Evolutionary conservation across 2,888 invertebrate genomes (phyloP).

Genomic region (Pammene aurita): DNA sequence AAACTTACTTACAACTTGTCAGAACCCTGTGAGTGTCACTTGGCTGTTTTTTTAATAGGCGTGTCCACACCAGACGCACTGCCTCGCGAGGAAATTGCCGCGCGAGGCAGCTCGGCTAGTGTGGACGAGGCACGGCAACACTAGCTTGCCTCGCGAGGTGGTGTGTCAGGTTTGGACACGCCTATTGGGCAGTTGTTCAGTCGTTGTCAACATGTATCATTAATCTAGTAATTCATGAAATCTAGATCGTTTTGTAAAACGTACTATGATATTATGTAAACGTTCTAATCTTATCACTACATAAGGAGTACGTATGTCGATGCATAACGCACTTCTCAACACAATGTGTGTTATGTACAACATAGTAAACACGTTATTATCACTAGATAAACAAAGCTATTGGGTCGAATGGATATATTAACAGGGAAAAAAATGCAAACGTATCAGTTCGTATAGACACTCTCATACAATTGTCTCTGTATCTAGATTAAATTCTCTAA

Average conservation of each 20-base stretch:
- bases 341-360: conserved; percentile 6
- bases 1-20: too few relatives aligned
- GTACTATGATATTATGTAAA: conserved; percentile 1
- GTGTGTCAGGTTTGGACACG: too few relatives aligned
- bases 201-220: background rate
- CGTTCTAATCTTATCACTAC: conserved; percentile 9
- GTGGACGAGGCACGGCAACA: too few relatives aligned
- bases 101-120: too few relatives aligned
- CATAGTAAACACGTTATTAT: conserved; percentile 18
- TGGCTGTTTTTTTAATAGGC: too few relatives aligned
- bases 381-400: conserved; percentile 6
- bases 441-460: too few relatives aligned
- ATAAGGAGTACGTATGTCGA: conserved; percentile 11
- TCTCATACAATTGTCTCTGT: too few relatives aligned
- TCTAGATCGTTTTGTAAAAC: conserved; percentile 2
- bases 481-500: too few relatives aligned
- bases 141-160: too few relatives aligned
- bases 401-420: background rate
- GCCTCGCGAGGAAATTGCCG: too few relatives aligned
- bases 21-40: too few relatives aligned
- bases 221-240: background rate
- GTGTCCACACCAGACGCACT: too few relatives aligned
- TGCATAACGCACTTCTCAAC: conserved; percentile 12
- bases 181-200: background rate
- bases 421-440: background rate